Evolutionary conservation across 2,797 vertebrate genomes (phyloP).

Genomic region (Rhinatrema bivittatum): DNA sequence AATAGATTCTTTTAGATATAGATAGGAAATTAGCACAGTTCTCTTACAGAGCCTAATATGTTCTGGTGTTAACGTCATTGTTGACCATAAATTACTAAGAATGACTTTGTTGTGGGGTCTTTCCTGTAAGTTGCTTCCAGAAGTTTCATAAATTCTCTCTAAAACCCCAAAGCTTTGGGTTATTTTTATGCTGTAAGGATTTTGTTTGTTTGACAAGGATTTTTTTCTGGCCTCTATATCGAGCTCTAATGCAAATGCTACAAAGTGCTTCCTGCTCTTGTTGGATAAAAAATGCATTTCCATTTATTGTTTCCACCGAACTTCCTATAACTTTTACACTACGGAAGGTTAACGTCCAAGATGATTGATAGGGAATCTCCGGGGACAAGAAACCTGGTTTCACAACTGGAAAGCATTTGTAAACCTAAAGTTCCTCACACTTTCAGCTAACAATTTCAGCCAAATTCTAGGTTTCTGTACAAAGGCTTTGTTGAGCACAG

Average conservation of each 20-base stretch:
- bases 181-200: slow-evolving; percentile 21
- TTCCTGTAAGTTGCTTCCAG: no score
- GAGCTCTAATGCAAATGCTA: slow-evolving; percentile 38
- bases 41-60: slow-evolving; percentile 33
- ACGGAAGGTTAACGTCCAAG: slow-evolving; percentile 34
- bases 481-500: no score
- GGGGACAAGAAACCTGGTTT: slow-evolving; percentile 23
- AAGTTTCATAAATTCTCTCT: slow-evolving; percentile 17
- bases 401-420: no score
- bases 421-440: no score
- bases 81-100: slow-evolving; percentile 33
- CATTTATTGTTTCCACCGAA: slow-evolving; percentile 53
- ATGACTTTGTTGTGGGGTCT: slow-evolving; percentile 5
- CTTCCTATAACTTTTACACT: slow-evolving; percentile 47
- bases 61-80: slow-evolving; percentile 35
- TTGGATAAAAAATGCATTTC: slow-evolving; percentile 50
- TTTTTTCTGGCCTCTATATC: slow-evolving; percentile 25
- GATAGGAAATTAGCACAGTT: slow-evolving; percentile 25
- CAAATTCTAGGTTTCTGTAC: no score
- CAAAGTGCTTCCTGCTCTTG: slow-evolving; percentile 50
- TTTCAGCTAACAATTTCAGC: no score
- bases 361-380: slow-evolving; percentile 39
- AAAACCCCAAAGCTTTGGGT: slow-evolving; percentile 22
- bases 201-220: background rate
- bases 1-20: slow-evolving; percentile 30